Conservation (phyloP, 2,113 vertebrate genomes). For the Antidorcas marsupialis region DNA sequence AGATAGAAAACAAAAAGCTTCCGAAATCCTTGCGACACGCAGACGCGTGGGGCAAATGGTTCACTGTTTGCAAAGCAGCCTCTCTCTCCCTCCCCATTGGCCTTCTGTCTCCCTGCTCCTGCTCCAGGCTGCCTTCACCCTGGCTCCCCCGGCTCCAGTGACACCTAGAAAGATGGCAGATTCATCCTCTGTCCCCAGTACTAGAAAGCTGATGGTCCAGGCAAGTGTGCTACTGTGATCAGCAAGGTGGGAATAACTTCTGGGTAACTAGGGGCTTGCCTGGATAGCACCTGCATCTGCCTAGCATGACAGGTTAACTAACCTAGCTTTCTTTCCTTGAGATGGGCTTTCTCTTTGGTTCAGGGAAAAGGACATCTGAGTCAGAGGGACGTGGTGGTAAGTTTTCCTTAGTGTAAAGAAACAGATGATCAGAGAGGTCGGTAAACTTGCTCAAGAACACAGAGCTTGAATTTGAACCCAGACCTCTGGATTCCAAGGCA, state of each 20-base stretch:
- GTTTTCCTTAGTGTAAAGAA: neutral
- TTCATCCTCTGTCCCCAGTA: neutral
- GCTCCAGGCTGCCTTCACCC: neutral
- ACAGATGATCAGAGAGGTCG: neutral
- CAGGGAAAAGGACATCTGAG: neutral
- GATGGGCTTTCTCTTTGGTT: neutral
- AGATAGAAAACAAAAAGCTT: neutral
- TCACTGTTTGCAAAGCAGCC: too few species aligned
- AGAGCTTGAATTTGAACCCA: neutral
- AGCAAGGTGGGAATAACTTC: neutral
- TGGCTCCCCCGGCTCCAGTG: neutral
- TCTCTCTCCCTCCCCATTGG: neutral
- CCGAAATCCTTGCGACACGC: accelerated
- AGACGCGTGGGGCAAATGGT: too few species aligned
- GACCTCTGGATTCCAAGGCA: constrained; percentile 39
- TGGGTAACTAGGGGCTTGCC: neutral
- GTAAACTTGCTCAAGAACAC: neutral
- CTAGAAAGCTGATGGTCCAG: neutral
- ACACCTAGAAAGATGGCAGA: neutral
- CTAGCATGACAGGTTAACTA: accelerated
- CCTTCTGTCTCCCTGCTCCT: neutral
- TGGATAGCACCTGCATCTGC: neutral
- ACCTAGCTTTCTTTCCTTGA: neutral
- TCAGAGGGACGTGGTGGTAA: neutral
- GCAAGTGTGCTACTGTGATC: neutral